phyloP scores from a whole-genome alignment of 2,113 vertebrate genomes.

The Odocoileus hemionus region DNA sequence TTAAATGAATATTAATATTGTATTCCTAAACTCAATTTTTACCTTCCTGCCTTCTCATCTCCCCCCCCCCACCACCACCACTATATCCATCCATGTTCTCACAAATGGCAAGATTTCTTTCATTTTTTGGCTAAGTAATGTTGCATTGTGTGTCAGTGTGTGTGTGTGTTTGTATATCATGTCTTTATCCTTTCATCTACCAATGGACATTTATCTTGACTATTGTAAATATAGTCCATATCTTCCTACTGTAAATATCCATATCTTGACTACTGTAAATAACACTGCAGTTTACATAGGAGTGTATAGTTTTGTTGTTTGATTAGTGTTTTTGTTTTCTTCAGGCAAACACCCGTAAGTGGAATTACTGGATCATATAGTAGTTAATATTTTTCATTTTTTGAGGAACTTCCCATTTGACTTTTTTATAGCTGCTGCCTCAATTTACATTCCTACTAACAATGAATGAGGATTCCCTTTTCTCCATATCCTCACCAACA shows the following conservation, averaged over 20 bases:
- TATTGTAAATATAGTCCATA: neutral
- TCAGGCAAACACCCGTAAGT: neutral
- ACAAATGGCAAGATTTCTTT: neutral
- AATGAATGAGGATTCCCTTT: neutral
- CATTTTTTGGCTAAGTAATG: neutral
- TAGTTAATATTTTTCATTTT: neutral
- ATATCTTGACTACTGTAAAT: neutral
- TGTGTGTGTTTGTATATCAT: neutral
- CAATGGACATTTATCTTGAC: neutral
- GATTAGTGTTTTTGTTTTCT: neutral
- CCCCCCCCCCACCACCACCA: fast-evolving
- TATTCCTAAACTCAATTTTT: neutral
- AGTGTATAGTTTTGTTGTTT: neutral
- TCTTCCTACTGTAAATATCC: neutral
- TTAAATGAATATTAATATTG: neutral
- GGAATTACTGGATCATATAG: neutral
- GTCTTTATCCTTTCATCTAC: neutral
- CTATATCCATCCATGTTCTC: neutral
- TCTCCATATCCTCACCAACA: neutral
- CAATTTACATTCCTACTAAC: neutral
- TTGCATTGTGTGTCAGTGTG: neutral
- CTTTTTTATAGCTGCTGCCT: neutral
- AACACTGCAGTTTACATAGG: neutral
- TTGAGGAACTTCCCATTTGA: neutral
- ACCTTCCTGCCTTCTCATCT: neutral